Percentiles rank a stretch among this genome's conserved stretches.
Conservation (phyloP, 2,888 invertebrate genomes). For the Orthosia incerta region DNA sequence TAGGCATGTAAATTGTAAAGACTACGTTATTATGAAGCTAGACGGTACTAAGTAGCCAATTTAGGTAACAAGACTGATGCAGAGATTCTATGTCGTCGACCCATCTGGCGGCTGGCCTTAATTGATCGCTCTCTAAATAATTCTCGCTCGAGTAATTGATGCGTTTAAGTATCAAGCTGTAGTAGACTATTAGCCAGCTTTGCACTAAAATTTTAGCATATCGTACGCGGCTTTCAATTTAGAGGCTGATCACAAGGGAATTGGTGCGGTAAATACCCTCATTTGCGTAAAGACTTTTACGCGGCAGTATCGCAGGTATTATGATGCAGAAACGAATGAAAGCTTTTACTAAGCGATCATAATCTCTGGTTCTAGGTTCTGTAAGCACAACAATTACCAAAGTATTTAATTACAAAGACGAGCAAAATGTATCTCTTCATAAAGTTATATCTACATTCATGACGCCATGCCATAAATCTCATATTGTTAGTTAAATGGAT, state of each 20-base stretch:
- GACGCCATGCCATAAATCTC: conserved; percentile 8
- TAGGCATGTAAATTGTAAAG: neutral
- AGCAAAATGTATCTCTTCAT: conserved; percentile 8
- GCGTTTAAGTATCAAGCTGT: neutral
- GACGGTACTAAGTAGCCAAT: neutral
- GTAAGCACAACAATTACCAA: neutral
- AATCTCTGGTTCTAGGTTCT: neutral
- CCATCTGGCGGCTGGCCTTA: neutral
- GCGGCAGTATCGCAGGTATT: conserved; percentile 1
- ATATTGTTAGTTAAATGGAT: conserved; percentile 11
- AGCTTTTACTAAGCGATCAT: too few relatives aligned
- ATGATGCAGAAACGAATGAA: neutral
- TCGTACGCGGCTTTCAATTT: conserved; percentile 9
- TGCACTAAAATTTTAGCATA: conserved; percentile 7
- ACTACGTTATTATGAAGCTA: too few relatives aligned
- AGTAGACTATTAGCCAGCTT: neutral
- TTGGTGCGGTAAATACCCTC: neutral
- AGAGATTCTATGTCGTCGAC: neutral
- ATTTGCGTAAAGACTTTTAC: neutral
- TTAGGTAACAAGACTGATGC: neutral
- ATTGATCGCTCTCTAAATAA: conserved; percentile 10
- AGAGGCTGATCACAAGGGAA: neutral
- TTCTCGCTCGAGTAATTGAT: conserved; percentile 13
- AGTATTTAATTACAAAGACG: conserved; percentile 20
- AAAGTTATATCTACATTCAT: conserved; percentile 31